Evolutionary conservation across 2,113 vertebrate species (phyloP), one percentile per base, ranked within the genome.

Genomic region (Pogona vitticeps): DNA sequence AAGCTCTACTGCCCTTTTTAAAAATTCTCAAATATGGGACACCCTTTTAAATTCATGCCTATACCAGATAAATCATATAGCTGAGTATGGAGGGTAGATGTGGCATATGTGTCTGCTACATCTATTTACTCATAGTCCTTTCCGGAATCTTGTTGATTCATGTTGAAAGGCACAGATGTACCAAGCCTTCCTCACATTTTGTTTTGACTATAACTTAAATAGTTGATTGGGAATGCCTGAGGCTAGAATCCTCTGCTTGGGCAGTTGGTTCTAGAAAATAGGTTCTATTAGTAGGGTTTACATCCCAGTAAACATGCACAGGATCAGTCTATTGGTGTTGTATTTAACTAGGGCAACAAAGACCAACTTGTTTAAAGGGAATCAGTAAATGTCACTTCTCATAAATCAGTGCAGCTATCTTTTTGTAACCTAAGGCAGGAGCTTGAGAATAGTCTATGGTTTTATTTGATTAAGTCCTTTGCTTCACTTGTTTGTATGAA

Each of bases 391-490:
- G 38, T 52, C 38, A 21, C 21, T 1, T 87, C 82, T 84, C 85
- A 46, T 68, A 80, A 3, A 31, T 83, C 23, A 68, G 6, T 61
- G 77, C 72, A 87, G n/a, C 61, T 46, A n/a, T 80, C 31, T 73
- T 88, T 13, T 31, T 86, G 10, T 36, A 90, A 76, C 40, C 28
- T 28, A 80, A 90, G 87, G 65, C 38, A 75, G 46, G 18, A 82
- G 40, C 26, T 13, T 14, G 76, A 72, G 88, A 90, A 92, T 88
- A 85, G 31, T 33, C 18, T 42, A 68, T 21, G 2, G 17, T 46
- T 68, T 68, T 86, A 21, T 65, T 80, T 76, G 87, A 76, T 70
- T 90, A 82, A 89, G 80, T 76, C 90, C 82, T 82, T 83, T 56
- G 18, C 0, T 0, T 67, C 38, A 42, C 68, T 90, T 88, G 68